A percentile compares a stretch with the other conserved stretches of the same genome.
phyloP scores from a whole-genome alignment of 2,888 invertebrate genomes.

The Timema cristinae region DNA sequence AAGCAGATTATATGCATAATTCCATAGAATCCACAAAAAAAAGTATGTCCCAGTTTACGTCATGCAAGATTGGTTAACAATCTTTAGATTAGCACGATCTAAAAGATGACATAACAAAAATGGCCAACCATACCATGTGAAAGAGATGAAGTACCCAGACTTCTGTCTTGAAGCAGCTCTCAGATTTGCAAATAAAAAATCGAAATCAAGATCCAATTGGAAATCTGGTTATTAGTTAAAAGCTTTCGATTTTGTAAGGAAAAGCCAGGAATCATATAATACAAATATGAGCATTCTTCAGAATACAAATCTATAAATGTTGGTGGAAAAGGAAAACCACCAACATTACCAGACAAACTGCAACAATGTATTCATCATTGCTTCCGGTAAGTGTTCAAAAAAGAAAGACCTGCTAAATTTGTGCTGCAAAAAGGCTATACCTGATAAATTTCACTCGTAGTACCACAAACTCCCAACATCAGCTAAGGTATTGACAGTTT shows the following conservation, averaged over 20 bases:
- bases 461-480: conserved; percentile 9
- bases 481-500: not conserved
- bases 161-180: not conserved
- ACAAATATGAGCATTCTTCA: not conserved
- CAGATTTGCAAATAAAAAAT: not conserved
- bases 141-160: not conserved
- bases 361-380: not conserved
- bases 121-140: not conserved
- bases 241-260: not conserved
- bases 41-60: conserved; percentile 14
- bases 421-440: conserved; percentile 8
- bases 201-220: not conserved
- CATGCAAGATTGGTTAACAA: conserved; percentile 4
- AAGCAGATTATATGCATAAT: conserved; percentile 35
- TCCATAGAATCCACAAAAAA: conserved; percentile 33
- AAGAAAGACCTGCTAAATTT: conserved; percentile 14
- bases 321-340: not conserved
- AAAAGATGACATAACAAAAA: conserved; percentile 6
- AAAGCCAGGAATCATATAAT: not conserved
- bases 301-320: conserved; percentile 13
- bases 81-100: not conserved
- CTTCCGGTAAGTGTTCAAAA: conserved; percentile 12
- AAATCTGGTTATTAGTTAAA: not conserved
- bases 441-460: conserved; percentile 13
- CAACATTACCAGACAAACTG: not conserved